Evolutionary conservation across 2,113 vertebrate genomes (phyloP).

Genomic region (Sus scrofa): DNA sequence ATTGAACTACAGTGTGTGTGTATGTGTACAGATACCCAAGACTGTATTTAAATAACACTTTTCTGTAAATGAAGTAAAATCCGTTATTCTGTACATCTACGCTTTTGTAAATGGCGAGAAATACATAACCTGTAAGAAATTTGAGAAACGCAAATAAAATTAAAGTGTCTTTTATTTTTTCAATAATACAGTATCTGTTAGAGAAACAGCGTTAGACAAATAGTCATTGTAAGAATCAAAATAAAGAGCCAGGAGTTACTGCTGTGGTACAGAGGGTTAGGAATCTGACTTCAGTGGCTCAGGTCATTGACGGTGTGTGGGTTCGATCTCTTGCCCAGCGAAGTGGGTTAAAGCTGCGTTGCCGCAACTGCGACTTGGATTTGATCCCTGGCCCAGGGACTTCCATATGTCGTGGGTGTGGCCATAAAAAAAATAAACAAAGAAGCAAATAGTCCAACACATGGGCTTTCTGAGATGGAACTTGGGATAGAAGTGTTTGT

Average conservation of each 20-base stretch:
- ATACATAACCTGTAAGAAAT: not conserved
- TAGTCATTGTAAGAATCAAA: not conserved
- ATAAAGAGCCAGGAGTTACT: not conserved
- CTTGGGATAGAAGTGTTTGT: not conserved
- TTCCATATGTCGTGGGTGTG: too few relatives aligned
- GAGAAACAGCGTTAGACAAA: not conserved
- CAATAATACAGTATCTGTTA: not conserved
- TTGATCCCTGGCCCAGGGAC: too few relatives aligned
- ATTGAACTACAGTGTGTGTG: not conserved
- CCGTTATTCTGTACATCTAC: not conserved
- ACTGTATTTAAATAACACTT: not conserved
- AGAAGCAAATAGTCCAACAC: not conserved
- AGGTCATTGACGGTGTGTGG: too few relatives aligned
- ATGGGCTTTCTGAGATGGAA: not conserved
- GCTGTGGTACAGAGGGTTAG: too few relatives aligned
- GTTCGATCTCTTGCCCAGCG: too few relatives aligned
- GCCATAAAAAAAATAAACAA: too few relatives aligned
- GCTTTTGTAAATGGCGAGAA: not conserved
- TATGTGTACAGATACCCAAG: fast-evolving
- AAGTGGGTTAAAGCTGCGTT: too few relatives aligned
- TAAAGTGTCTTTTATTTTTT: not conserved
- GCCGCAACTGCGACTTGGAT: too few relatives aligned
- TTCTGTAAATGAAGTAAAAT: not conserved
- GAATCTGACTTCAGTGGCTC: too few relatives aligned
- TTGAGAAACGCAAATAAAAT: constrained; percentile 25